Conservation (phyloP, 1,140 invertebrate genomes). For the Tachypleus tridentatus region DNA sequence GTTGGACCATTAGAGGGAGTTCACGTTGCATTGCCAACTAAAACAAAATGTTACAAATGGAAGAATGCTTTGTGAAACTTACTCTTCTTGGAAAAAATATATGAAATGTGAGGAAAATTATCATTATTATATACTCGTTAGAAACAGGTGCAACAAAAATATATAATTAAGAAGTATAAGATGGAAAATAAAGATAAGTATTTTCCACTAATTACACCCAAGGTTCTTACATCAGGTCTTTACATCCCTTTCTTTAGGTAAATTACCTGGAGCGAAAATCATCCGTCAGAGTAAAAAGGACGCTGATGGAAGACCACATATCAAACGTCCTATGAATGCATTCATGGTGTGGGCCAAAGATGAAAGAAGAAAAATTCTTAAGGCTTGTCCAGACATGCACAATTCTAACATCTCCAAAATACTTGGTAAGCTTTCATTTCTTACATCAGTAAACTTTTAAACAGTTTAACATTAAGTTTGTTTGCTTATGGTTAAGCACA, state of each 20-base stretch:
- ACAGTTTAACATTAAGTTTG: too few species aligned
- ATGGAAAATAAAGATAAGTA: not conserved
- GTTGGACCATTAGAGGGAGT: too few species aligned
- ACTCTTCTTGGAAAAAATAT: not conserved
- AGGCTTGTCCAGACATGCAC: slow-evolving; percentile 99
- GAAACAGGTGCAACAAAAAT: not conserved
- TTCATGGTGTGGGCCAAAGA: slow-evolving; percentile 99
- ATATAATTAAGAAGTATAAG: not conserved
- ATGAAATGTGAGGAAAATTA: not conserved
- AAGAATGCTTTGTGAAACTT: too few species aligned
- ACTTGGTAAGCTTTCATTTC: slow-evolving; percentile 49
- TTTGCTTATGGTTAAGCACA: too few species aligned
- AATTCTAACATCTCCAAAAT: slow-evolving; percentile 99
- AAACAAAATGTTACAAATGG: too few species aligned
- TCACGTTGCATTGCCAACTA: too few species aligned
- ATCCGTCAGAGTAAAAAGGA: slow-evolving; percentile 75
- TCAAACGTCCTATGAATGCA: slow-evolving; percentile 98
- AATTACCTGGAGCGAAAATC: slow-evolving; percentile 61
- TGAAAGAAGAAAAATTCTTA: slow-evolving; percentile 90
- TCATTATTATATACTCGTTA: too few species aligned
- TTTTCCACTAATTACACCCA: not conserved
- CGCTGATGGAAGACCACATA: slow-evolving; percentile 76
- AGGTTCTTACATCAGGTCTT: not conserved
- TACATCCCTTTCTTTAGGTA: slow-evolving; percentile 29
- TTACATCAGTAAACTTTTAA: slow-evolving; percentile 7